Evolutionary conservation across 2,888 invertebrate genomes (phyloP).

Genomic region (Zhuqinia jingwanae): DNA sequence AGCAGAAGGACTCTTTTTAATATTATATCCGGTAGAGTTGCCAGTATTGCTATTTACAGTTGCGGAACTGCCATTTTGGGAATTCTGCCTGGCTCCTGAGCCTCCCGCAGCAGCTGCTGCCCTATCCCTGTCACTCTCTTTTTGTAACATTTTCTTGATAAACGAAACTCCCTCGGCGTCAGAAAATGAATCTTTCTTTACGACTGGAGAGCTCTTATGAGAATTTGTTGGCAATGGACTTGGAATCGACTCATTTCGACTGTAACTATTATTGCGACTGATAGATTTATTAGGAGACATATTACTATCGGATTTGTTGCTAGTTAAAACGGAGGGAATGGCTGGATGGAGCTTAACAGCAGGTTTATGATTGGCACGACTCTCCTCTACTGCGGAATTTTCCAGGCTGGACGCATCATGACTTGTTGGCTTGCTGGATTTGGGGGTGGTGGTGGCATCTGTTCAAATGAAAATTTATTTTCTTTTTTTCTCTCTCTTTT

Average conservation of each 20-base stretch:
- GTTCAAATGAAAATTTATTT: neutral
- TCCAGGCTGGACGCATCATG: constrained; percentile 71
- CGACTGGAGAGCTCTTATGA: constrained; percentile 68
- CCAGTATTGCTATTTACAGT: constrained; percentile 18
- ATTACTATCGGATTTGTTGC: constrained; percentile 41
- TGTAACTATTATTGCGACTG: constrained; percentile 43
- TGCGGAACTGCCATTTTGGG: neutral
- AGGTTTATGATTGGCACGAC: constrained; percentile 37
- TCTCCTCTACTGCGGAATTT: constrained; percentile 71
- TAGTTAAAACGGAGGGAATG: constrained; percentile 61
- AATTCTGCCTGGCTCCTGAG: constrained; percentile 38
- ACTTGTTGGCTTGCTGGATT: constrained; percentile 62
- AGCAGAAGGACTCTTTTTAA: constrained; percentile 78
- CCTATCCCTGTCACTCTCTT: constrained; percentile 72
- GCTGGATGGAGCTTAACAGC: constrained; percentile 59
- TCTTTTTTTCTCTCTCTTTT: too few species aligned
- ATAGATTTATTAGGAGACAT: constrained; percentile 16
- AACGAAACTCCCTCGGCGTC: constrained; percentile 78
- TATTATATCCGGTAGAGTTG: constrained; percentile 52
- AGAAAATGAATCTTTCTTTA: constrained; percentile 74
- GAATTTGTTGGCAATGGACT: constrained; percentile 56
- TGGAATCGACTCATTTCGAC: constrained; percentile 55
- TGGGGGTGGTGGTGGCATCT: constrained; percentile 63
- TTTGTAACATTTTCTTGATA: constrained; percentile 76
- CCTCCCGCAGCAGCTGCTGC: constrained; percentile 55